Base-by-base conservation (phyloP, 2,113 vertebrate species). In the Nibea coibor region DNA sequence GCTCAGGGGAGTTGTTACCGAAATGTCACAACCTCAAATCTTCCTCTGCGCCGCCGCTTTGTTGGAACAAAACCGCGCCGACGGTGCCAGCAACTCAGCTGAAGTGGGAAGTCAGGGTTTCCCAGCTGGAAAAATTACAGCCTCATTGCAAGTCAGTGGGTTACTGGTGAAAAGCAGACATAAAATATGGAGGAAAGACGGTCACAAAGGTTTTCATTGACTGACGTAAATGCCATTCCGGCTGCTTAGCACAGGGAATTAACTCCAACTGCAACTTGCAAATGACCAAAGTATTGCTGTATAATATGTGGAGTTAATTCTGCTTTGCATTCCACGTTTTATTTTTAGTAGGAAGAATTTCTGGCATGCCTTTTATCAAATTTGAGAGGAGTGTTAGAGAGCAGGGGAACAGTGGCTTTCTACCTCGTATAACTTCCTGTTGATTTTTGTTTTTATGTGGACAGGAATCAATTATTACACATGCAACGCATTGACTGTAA, bases 391-490 rank as follows among this genome's bases (percentile, higher is more conserved):
- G 59, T 51, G 45, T 24, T n/a, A 39, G 10, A 48, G 82, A 56
- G 43, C 45, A 66, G n/a, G 20, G 54, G 10, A 24, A 9, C 35
- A 43, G 58, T 28, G 67, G 63, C 70, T 73, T 79, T 62, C 57
- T 72, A 26, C 22, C 53, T 19, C 0, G 0, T 67, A 53, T 84
- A 45, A 81, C 77, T 65, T 20, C 65, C 26, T 20, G 12, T 62
- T 39, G 61, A 74, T 75, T 84, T 84, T 78, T 28, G 45, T 75
- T 78, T 84, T 81, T 78, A 69, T 76, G 71, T 17, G 8, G 71
- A 47, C 39, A 9, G 20, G 72, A 58, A 80, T 84, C 81, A 79
- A 28, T 87, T 76, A 77, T 82, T 82, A 65, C 78, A 76, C 78
- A 24, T 57, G 70, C 66, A 69, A 48, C 45, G 11, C 71, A 72